These are phyloP conservation scores for Notocelia uddmanniana DNA, from an alignment of 2,888 invertebrate genomes.

Conservation along the genomic window DNA sequence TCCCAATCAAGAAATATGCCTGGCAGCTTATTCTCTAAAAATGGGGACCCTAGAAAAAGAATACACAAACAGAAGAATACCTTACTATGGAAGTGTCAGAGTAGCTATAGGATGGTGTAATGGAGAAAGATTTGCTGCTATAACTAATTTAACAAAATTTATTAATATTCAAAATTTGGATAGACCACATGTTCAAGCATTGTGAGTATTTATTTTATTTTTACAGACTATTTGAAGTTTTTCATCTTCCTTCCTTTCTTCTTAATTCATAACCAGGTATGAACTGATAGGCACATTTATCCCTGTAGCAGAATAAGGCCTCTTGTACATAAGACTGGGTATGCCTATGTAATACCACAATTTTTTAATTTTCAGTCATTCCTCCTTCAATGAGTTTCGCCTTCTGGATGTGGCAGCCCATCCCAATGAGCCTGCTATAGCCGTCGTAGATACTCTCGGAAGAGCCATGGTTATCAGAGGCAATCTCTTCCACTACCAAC, in stretches of 20 bases:
- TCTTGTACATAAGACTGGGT: not conserved
- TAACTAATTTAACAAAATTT: constrained; percentile 71
- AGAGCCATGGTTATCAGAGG: constrained; percentile 70
- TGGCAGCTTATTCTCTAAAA: constrained; percentile 66
- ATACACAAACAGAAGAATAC: constrained; percentile 53
- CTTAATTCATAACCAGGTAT: too few relatives aligned
- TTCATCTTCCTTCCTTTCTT: not conserved
- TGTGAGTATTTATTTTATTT: constrained; percentile 37
- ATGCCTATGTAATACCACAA: not conserved
- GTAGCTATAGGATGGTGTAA: constrained; percentile 75
- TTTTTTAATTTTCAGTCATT: constrained; percentile 60
- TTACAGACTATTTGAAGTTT: not conserved
- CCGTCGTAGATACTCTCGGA: constrained; percentile 75
- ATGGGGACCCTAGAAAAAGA: constrained; percentile 60
- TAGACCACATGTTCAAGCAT: constrained; percentile 60
- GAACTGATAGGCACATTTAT: too few relatives aligned
- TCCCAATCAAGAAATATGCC: constrained; percentile 49
- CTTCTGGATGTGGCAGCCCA: constrained; percentile 74
- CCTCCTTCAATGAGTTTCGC: constrained; percentile 65
- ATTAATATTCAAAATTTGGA: constrained; percentile 73
- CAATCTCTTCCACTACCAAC: constrained; percentile 64
- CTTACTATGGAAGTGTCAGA: constrained; percentile 60
- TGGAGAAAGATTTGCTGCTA: constrained; percentile 73
- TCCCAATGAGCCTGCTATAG: constrained; percentile 66
- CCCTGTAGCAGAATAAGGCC: not conserved